Percentiles rank a stretch among this genome's conserved stretches.
Evolutionary conservation across 2,888 invertebrate species (phyloP).

Genomic region (Punctoribates punctum): DNA sequence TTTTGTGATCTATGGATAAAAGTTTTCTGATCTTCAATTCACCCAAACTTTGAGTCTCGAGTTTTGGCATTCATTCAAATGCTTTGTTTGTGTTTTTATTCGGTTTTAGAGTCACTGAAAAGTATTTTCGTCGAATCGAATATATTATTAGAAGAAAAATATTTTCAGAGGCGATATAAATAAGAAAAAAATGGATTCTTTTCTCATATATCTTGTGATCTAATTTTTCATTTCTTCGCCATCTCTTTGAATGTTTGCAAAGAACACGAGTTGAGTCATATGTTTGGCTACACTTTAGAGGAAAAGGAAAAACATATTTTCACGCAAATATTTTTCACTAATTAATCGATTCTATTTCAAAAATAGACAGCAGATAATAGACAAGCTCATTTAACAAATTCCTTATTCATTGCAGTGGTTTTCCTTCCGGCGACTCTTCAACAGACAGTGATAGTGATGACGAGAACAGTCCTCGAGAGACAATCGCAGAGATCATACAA

Average conservation of each 20-base stretch:
- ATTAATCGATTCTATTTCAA: too few species aligned
- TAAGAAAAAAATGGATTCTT: not conserved
- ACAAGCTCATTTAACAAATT: too few species aligned
- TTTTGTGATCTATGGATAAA: not conserved
- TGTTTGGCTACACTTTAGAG: not conserved
- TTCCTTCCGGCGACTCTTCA: conserved; percentile 16
- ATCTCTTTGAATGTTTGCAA: not conserved
- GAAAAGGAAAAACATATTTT: too few species aligned
- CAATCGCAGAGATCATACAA: conserved; percentile 39
- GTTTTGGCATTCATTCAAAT: conserved; percentile 13
- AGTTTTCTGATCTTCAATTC: not conserved
- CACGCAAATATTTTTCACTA: too few species aligned
- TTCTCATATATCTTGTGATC: not conserved
- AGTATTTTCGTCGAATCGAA: not conserved
- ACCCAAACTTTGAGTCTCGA: not conserved
- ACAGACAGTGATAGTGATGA: conserved; percentile 18
- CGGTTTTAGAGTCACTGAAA: not conserved
- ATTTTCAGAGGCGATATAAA: not conserved
- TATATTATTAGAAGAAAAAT: not conserved
- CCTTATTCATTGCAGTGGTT: conserved; percentile 17
- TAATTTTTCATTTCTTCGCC: not conserved
- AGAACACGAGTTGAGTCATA: conserved; percentile 11
- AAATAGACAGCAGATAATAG: too few species aligned
- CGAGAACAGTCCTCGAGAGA: not conserved
- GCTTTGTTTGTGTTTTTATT: conserved; percentile 8